Conservation (phyloP, 2,888 invertebrate genomes). For the Rhaphigaster nebulosa region DNA sequence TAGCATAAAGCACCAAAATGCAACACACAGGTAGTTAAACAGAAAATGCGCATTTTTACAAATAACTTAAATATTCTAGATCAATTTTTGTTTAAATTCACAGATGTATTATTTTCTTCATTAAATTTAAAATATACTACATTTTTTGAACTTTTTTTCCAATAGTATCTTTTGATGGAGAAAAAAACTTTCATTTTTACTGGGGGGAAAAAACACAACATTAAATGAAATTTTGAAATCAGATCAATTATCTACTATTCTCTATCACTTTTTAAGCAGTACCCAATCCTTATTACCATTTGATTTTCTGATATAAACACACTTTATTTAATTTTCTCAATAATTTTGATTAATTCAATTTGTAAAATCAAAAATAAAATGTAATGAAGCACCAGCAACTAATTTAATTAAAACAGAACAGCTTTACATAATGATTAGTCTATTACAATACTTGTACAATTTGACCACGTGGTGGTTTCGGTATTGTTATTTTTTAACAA, state of each 20-base stretch:
- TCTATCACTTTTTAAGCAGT: neutral
- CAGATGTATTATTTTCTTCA: neutral
- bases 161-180: neutral
- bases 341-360: neutral
- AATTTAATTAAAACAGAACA: neutral
- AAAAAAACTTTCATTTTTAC: neutral
- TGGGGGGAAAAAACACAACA: neutral
- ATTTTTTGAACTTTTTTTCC: neutral
- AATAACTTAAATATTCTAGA: neutral
- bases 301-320: neutral
- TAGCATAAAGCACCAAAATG: conserved; percentile 51
- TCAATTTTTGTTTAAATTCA: neutral
- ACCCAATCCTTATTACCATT: neutral
- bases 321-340: neutral
- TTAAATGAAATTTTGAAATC: neutral
- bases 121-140: neutral
- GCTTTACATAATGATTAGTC: neutral
- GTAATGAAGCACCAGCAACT: neutral
- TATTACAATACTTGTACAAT: neutral
- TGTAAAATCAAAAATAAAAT: neutral
- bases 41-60: neutral
- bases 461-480: neutral
- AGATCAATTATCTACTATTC: neutral
- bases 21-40: neutral
- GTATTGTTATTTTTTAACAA: neutral